Conservation (phyloP, 2,113 vertebrate species). For the Erythrocercus mccallii region DNA sequence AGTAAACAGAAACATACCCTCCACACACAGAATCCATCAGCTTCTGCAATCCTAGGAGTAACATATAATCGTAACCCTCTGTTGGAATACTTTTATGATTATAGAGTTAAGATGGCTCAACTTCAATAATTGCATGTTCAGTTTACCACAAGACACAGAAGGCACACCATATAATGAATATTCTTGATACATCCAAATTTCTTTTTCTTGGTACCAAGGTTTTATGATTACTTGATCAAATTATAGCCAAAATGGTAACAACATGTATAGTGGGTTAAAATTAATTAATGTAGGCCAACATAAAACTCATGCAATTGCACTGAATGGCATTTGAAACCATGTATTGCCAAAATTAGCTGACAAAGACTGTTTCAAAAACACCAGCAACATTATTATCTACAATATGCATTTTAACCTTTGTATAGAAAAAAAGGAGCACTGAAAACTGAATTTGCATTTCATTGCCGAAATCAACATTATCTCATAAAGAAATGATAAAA, state of each 20-base stretch:
- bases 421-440: not conserved
- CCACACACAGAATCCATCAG: not conserved
- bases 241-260: not conserved
- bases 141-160: not conserved
- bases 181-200: not conserved
- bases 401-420: constrained; percentile 45
- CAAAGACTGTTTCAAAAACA: constrained; percentile 6
- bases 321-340: not conserved
- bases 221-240: not conserved
- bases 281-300: not conserved
- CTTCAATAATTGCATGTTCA: not conserved
- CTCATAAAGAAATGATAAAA: constrained; percentile 63
- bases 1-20: constrained; percentile 1
- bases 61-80: not conserved
- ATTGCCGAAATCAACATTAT: constrained; percentile 48
- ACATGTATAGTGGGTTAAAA: not conserved
- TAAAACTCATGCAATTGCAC: not conserved
- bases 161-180: not conserved
- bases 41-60: not conserved
- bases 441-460: constrained; percentile 57
- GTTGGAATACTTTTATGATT: not conserved
- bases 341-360: not conserved
- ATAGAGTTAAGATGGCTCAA: not conserved
- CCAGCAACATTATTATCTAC: not conserved
- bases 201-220: not conserved